These are phyloP conservation scores for Pempheris klunzingeri DNA, from an alignment of 2,797 vertebrate genomes.

Conservation along the genomic window DNA sequence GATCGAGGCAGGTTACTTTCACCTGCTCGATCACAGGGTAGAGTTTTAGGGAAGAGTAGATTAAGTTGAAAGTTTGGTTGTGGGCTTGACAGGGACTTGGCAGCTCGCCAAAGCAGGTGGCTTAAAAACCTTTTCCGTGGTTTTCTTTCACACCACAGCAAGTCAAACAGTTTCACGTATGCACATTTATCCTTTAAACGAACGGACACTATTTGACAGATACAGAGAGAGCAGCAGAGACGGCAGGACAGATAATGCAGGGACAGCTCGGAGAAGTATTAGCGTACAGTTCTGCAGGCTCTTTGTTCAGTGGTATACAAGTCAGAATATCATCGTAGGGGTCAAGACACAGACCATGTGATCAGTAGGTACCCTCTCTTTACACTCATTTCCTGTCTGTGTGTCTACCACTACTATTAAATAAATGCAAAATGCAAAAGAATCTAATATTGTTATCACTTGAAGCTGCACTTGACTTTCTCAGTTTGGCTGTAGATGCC, in stretches of 20 bases:
- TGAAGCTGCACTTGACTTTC: not conserved
- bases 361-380: too few relatives aligned
- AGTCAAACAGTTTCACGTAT: not conserved
- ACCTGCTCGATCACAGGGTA: conserved; percentile 44
- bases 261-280: not conserved
- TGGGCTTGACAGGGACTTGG: conserved; percentile 61
- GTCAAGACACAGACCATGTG: too few relatives aligned
- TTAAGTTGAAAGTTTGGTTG: conserved; percentile 64
- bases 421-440: too few relatives aligned
- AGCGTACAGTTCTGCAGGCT: not conserved
- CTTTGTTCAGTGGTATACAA: too few relatives aligned
- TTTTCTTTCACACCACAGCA: conserved; percentile 15
- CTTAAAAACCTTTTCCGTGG: conserved; percentile 21
- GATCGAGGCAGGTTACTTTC: conserved; percentile 65
- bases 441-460: not conserved
- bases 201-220: not conserved
- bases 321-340: too few relatives aligned
- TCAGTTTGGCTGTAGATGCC: not conserved
- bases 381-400: not conserved
- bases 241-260: not conserved
- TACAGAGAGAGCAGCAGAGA: not conserved
- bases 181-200: not conserved
- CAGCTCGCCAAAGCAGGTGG: conserved; percentile 46
- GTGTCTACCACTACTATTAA: not conserved
- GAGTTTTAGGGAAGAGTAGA: conserved; percentile 47